phyloP scores from a whole-genome alignment of 2,113 vertebrate genomes.

The Rhagologus leucostigma region DNA sequence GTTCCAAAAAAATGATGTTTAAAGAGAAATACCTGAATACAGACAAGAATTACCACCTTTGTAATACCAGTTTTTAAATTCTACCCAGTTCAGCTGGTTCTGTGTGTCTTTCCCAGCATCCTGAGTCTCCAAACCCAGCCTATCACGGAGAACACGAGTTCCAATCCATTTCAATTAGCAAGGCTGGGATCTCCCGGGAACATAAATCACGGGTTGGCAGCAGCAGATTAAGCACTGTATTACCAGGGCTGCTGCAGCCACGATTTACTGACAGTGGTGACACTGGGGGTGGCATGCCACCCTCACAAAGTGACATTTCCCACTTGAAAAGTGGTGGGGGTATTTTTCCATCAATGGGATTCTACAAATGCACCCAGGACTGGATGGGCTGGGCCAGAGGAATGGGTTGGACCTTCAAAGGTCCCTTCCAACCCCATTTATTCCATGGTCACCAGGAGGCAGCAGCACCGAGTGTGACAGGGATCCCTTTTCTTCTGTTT shows the following conservation, averaged over 20 bases:
- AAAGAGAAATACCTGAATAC: accelerated
- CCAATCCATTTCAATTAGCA: neutral
- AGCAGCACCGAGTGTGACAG: accelerated
- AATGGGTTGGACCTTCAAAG: neutral
- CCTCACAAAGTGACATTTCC: neutral
- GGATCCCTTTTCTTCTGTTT: accelerated
- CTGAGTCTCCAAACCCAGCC: neutral
- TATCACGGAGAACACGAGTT: neutral
- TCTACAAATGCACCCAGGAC: neutral
- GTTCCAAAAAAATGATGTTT: neutral
- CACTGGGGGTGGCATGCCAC: neutral
- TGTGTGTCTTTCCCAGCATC: neutral
- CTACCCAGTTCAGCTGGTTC: accelerated
- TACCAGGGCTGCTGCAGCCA: neutral
- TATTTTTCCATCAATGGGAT: neutral
- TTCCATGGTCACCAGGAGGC: neutral
- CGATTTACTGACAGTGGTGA: neutral
- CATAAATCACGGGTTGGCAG: neutral
- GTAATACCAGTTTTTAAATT: accelerated
- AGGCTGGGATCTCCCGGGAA: neutral
- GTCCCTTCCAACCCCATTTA: neutral
- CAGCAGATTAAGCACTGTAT: neutral
- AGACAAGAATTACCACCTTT: neutral
- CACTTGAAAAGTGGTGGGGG: accelerated
- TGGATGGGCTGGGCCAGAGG: neutral